Evolutionary conservation across 1,140 invertebrate genomes (phyloP).

Genomic region (Colletes gigas): DNA sequence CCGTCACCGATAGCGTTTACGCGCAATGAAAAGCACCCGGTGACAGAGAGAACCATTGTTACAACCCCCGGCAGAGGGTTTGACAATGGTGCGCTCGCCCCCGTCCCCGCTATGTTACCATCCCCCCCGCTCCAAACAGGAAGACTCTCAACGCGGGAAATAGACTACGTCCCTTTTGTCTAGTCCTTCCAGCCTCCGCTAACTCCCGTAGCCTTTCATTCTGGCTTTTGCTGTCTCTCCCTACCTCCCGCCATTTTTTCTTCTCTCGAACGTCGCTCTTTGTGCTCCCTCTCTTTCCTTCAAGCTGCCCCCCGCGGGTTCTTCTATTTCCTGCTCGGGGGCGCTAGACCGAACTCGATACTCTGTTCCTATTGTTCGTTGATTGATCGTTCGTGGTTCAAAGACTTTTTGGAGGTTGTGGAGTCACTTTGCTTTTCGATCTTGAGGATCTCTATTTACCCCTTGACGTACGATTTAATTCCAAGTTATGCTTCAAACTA

Average conservation of each 20-base stretch:
- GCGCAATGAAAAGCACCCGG: slow-evolving; percentile 44
- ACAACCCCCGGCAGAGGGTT: neutral
- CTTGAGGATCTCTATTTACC: too few relatives aligned
- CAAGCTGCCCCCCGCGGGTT: too few relatives aligned
- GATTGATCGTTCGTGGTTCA: neutral
- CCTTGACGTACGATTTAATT: too few relatives aligned
- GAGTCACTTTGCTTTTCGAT: too few relatives aligned
- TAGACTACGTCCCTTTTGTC: slow-evolving; percentile 51
- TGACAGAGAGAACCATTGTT: slow-evolving; percentile 39
- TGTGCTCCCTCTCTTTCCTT: neutral
- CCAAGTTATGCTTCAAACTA: too few relatives aligned
- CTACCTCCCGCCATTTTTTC: neutral
- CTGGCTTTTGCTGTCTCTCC: neutral
- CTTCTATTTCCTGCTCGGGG: neutral
- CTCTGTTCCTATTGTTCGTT: neutral
- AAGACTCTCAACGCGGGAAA: slow-evolving; percentile 44
- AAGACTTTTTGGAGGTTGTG: too few relatives aligned
- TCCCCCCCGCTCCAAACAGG: neutral
- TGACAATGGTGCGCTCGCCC: slow-evolving; percentile 35
- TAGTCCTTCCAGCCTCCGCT: slow-evolving; percentile 5
- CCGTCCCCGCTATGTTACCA: neutral
- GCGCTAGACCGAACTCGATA: neutral
- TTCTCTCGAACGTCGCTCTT: neutral
- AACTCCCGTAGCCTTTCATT: slow-evolving; percentile 12
- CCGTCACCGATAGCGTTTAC: slow-evolving; percentile 50